A percentile compares a stretch with the other conserved stretches of the same genome.
Conservation (phyloP, 53 echinoderm and acorn worm species). For the Echinarachnius parma region DNA sequence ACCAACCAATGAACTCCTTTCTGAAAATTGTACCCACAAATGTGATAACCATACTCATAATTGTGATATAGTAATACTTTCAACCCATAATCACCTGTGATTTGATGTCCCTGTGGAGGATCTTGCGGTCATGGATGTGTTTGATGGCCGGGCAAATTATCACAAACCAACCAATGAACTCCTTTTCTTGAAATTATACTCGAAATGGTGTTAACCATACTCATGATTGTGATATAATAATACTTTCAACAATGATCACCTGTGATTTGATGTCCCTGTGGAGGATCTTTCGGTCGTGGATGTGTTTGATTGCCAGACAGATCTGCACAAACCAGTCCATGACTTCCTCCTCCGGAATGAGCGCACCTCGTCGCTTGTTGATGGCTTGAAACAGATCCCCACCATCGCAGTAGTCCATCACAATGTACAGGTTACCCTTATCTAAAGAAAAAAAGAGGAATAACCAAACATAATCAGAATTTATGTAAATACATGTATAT, state of each 20-base stretch:
- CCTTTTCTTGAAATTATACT: constrained; percentile 88
- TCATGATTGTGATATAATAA: too few species aligned
- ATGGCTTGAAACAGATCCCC: constrained; percentile 89
- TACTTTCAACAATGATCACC: too few species aligned
- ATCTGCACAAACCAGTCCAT: constrained; percentile 99
- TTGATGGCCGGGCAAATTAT: constrained; percentile 95
- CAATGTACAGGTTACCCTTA: constrained; percentile 84
- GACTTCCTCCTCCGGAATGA: constrained; percentile 85
- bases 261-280: constrained; percentile 98
- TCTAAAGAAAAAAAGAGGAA: constrained; percentile 39
- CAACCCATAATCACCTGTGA: constrained; percentile 79
- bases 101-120: constrained; percentile 94
- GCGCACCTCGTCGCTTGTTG: constrained; percentile 66
- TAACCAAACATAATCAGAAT: too few species aligned
- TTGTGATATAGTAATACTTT: too few species aligned
- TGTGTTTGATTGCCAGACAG: constrained; percentile 90
- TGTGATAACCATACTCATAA: too few species aligned
- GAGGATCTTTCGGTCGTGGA: constrained; percentile 94
- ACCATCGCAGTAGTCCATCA: constrained; percentile 99
- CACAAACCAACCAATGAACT: constrained; percentile 96
- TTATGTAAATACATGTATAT: too few species aligned
- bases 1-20: constrained; percentile 94
- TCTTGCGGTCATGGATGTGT: constrained; percentile 96
- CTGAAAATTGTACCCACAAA: too few species aligned
- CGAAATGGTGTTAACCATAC: too few species aligned